Percentiles rank a stretch among this genome's conserved stretches.
Conservation (phyloP, 2,113 vertebrate species). For the Turnix velox region DNA sequence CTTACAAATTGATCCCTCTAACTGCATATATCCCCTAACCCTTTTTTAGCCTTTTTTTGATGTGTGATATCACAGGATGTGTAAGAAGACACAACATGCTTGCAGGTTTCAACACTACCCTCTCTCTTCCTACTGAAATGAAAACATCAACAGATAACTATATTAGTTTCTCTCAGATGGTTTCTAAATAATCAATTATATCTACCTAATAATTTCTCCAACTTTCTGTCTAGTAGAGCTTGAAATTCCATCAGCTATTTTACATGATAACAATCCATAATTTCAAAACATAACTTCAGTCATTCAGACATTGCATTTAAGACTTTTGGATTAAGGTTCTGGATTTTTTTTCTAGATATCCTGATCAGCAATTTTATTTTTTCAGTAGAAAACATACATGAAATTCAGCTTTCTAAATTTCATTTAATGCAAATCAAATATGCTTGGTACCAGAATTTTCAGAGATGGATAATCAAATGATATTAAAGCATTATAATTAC, state of each 20-base stretch:
- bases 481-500: background rate
- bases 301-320: background rate
- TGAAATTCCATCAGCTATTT: background rate
- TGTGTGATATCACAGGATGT: fast-evolving
- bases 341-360: background rate
- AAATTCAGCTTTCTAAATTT: background rate
- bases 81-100: background rate
- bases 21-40: background rate
- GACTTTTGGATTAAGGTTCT: background rate
- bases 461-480: background rate
- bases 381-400: background rate
- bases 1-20: background rate
- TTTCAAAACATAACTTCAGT: background rate
- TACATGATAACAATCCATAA: background rate
- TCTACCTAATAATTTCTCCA: background rate
- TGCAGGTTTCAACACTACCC: fast-evolving
- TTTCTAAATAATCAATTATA: background rate
- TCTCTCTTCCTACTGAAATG: background rate
- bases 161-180: background rate
- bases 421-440: background rate
- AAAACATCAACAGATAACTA: background rate
- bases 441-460: background rate
- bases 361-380: background rate
- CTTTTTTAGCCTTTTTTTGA: background rate
- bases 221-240: background rate